Evolutionary conservation across 2,888 invertebrate species (phyloP).

Genomic region (Eilema depressum): DNA sequence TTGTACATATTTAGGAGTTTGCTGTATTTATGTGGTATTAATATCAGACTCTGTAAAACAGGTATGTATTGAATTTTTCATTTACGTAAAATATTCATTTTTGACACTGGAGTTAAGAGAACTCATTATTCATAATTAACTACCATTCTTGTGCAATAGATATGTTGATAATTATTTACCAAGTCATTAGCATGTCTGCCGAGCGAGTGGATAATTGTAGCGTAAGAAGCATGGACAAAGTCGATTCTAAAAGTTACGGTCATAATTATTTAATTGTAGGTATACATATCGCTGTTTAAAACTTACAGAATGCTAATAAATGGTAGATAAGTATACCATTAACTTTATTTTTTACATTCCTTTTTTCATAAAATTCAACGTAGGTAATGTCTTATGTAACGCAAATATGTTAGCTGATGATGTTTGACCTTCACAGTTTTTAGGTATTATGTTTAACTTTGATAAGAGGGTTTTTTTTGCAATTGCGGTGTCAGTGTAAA

Average conservation of each 20-base stretch:
- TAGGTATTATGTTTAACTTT: not conserved
- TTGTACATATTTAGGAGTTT: constrained; percentile 90
- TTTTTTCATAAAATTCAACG: not conserved
- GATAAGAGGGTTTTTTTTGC: not conserved
- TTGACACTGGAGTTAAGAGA: too few relatives aligned
- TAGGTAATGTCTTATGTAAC: not conserved
- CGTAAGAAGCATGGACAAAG: not conserved
- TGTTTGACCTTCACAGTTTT: not conserved
- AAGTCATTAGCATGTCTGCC: not conserved
- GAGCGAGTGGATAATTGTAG: not conserved
- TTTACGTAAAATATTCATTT: not conserved
- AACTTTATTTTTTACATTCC: not conserved
- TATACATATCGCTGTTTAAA: not conserved
- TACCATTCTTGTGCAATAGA: not conserved
- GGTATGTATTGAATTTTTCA: constrained; percentile 69
- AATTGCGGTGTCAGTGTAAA: not conserved
- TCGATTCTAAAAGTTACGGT: not conserved
- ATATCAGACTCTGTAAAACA: constrained; percentile 90
- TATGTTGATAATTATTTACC: constrained; percentile 1
- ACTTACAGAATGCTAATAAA: not conserved
- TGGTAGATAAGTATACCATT: not conserved
- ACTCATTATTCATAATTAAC: not conserved
- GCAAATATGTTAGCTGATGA: not conserved
- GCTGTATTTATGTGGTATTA: constrained; percentile 92
- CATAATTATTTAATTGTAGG: not conserved